Conservation (phyloP, 2,888 invertebrate species). For the Pemphredon lugubris region DNA sequence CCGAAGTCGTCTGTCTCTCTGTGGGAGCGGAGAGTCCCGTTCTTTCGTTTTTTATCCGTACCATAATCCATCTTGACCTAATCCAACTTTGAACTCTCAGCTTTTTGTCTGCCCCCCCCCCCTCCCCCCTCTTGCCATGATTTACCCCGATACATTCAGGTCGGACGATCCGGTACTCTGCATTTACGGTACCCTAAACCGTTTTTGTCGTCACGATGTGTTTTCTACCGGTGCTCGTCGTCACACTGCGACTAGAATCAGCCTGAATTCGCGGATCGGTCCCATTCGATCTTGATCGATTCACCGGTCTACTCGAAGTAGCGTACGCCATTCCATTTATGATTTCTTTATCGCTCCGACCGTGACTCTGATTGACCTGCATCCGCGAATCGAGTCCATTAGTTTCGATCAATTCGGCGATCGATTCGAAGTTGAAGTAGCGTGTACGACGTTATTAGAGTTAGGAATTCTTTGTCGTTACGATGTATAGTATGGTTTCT, state of each 20-base stretch:
- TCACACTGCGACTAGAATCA: conserved; percentile 4
- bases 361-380: no score
- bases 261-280: neutral
- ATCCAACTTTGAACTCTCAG: conserved; percentile 30
- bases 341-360: no score
- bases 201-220: neutral
- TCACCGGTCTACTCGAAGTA: no score
- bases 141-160: conserved; percentile 14
- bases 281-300: no score
- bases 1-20: no score
- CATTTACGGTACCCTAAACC: conserved; percentile 11
- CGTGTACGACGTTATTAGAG: no score
- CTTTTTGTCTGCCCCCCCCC: neutral
- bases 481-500: no score
- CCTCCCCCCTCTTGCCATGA: neutral
- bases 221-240: neutral
- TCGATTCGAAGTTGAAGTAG: no score
- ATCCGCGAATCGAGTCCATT: no score
- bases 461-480: no score
- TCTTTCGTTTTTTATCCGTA: conserved; percentile 13
- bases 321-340: no score
- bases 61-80: conserved; percentile 29
- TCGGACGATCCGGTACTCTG: conserved; percentile 6
- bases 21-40: conserved; percentile 8
- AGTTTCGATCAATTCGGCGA: no score